Conservation (phyloP, 2,888 invertebrate species). For the Desoria tigrina region DNA sequence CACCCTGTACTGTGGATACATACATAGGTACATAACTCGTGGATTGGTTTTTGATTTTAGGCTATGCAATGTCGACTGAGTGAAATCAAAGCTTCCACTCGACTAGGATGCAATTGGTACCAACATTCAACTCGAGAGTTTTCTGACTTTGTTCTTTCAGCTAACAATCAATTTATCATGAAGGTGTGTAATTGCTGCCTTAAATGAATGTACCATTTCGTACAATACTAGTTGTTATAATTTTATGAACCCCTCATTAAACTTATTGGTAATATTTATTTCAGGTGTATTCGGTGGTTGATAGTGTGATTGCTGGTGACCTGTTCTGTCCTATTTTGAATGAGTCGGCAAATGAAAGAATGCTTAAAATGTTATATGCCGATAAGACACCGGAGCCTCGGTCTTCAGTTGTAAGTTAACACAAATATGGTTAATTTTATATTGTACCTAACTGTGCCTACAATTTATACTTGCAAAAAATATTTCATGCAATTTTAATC, state of each 20-base stretch:
- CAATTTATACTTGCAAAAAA: no score
- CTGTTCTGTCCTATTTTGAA: constrained; percentile 57
- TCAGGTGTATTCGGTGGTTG: constrained; percentile 75
- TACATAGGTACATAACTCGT: no score
- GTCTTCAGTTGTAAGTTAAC: constrained; percentile 67
- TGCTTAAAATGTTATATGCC: constrained; percentile 68
- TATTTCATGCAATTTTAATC: constrained; percentile 30
- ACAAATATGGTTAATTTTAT: constrained; percentile 6
- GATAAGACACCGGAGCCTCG: constrained; percentile 73
- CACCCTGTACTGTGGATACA: no score
- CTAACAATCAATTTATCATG: constrained; percentile 10
- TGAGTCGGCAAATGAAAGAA: constrained; percentile 41
- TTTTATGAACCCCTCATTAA: no score
- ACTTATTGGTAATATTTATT: no score
- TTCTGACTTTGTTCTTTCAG: not conserved
- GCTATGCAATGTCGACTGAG: constrained; percentile 43
- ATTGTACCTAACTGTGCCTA: no score
- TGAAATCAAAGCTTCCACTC: constrained; percentile 32
- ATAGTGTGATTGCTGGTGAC: constrained; percentile 70
- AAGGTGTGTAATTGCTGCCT: constrained; percentile 16
- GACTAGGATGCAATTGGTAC: constrained; percentile 38
- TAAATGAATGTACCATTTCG: no score
- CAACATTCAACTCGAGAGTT: constrained; percentile 7
- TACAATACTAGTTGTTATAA: no score
- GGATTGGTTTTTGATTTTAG: no score